These are phyloP conservation scores for Misgurnus mizolepis DNA, from an alignment of 2,113 vertebrate genomes.

Conservation along the genomic window DNA sequence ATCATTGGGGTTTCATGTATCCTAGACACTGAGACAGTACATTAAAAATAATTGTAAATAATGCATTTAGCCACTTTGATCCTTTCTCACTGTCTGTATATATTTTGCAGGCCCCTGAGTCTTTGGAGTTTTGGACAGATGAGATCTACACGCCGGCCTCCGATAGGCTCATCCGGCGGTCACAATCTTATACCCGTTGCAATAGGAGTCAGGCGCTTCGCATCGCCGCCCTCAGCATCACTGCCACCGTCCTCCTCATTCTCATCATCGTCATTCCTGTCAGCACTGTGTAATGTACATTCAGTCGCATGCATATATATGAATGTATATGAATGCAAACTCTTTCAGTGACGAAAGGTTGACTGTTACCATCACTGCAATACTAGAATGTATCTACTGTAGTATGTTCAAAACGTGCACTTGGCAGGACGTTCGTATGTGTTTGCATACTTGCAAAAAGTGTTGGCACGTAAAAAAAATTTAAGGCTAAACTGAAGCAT, in stretches of 20 bases:
- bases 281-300: constrained; percentile 44
- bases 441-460: not conserved
- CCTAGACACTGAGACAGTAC: no score
- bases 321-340: not conserved
- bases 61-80: no score
- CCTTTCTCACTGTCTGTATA: not conserved
- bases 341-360: not conserved
- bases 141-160: constrained; percentile 68
- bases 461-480: not conserved
- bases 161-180: constrained; percentile 53
- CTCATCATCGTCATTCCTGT: constrained; percentile 56
- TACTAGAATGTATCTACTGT: no score
- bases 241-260: constrained; percentile 54
- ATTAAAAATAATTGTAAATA: no score
- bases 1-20: no score
- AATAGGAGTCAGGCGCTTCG: constrained; percentile 45
- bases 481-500: constrained; percentile 50
- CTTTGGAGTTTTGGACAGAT: constrained; percentile 42
- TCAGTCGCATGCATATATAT: not conserved
- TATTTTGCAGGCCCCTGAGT: constrained; percentile 48
- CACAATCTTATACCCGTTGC: constrained; percentile 43
- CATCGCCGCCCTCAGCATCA: constrained; percentile 54
- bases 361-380: no score
- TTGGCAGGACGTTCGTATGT: not conserved
- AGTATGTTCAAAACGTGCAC: no score